phyloP scores from a whole-genome alignment of 2,113 vertebrate species.

The Vulpes ferrilata region DNA sequence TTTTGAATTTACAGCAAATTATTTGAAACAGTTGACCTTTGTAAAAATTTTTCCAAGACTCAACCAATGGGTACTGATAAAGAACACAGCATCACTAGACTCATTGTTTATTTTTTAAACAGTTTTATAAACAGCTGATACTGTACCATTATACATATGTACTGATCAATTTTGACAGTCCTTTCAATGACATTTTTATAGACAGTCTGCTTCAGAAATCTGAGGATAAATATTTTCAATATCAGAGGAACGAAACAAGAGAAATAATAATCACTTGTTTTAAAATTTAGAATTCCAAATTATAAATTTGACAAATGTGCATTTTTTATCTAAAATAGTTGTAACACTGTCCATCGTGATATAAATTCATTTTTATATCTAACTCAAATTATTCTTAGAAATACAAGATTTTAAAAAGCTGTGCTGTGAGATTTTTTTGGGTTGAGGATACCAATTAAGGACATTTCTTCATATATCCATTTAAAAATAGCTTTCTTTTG shows the following conservation, averaged over 20 bases:
- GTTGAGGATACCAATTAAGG: neutral
- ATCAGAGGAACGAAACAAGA: neutral
- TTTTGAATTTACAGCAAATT: neutral
- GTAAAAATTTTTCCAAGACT: neutral
- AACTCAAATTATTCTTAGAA: constrained; percentile 20
- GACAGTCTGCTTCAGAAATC: neutral
- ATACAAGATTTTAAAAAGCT: neutral
- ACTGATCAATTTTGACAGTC: neutral
- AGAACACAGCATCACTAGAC: neutral
- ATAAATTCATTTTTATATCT: neutral
- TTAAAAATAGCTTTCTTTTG: neutral
- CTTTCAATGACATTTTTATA: neutral
- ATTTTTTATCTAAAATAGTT: neutral
- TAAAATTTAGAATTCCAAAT: constrained; percentile 14
- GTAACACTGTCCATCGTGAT: neutral
- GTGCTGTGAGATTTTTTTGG: neutral
- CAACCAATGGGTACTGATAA: neutral
- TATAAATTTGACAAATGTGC: neutral
- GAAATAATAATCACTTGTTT: neutral
- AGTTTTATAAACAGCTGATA: neutral
- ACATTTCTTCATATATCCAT: neutral
- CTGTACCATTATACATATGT: neutral
- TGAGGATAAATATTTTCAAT: neutral
- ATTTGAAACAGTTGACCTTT: constrained; percentile 2
- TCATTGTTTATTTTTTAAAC: neutral